Evolutionary conservation across 2,797 vertebrate genomes (phyloP), one percentile per base, ranked within the genome.

Genomic region (Gymnothorax javanicus): DNA sequence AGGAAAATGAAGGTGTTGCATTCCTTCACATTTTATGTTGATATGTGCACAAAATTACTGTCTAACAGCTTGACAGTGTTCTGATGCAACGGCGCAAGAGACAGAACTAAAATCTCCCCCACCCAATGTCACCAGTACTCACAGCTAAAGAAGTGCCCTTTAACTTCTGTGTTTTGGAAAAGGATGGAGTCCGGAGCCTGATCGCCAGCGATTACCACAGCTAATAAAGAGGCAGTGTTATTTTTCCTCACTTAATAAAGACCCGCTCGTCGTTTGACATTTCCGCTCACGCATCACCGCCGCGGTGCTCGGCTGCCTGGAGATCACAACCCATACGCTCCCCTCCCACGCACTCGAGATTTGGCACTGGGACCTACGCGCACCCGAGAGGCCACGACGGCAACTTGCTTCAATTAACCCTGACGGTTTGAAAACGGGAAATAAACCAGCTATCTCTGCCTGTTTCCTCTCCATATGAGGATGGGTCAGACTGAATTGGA

Each of bases 241-340:
- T 33, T 52, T 50, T 79, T 20, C 17, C 43, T 82, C 7, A 13
- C 54, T 82, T 58, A 84, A 82, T n/a, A 57, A n/a, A 82, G 50
- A 82, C 81, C 56, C 52, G 82, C 17, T 71, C 52, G 13, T 75
- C 23, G 84, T 87, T 86, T 89, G 88, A 89, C 85, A 85, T 84
- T 86, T 87, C 33, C 67, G 85, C 88, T 89, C 87, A 87, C 62
- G 71, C 73, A 27, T 83, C 77, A 56, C 86, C 73, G 67, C 86
- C 73, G 56, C 59, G 56, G 82, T 84, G 56, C 86, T 81, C 69
- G 82, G 62, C 62, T 50, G 60, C 23, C 64, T n/a, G 23, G 87
- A 87, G 85, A 77, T 84, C 82, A 77, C 88, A 81, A 20, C 56
- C 59, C 79, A 82, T 84, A 56, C 83, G 62, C 69, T 50, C 75